Conservation (phyloP, 2,113 vertebrate genomes). For the Actinemys pallida region DNA sequence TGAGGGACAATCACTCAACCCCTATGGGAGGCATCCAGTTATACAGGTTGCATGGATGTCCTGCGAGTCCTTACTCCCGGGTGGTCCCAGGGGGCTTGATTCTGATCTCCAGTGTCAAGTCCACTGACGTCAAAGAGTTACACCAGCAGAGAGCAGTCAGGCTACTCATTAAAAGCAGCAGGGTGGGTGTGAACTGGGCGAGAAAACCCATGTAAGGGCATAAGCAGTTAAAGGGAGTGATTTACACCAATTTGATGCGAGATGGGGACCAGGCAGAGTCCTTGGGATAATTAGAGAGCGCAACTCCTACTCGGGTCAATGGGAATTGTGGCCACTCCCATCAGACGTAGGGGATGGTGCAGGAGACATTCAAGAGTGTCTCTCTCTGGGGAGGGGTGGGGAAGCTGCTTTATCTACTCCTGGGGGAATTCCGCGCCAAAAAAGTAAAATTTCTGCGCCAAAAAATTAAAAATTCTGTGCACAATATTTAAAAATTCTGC, state of each 20-base stretch:
- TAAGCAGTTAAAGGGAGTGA: neutral
- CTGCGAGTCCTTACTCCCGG: neutral
- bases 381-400: no score
- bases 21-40: neutral
- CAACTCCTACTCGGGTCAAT: accelerated
- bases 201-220: neutral
- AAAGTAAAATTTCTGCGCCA: no score
- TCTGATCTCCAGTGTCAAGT: neutral
- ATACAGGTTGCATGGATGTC: neutral
- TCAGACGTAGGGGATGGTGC: neutral
- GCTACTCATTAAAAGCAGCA: accelerated
- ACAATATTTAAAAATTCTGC: no score
- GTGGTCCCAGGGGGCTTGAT: accelerated
- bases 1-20: neutral
- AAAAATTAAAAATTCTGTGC: no score
- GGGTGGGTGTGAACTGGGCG: neutral
- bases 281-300: accelerated
- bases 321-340: neutral
- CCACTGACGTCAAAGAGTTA: neutral
- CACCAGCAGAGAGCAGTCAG: accelerated
- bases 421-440: no score
- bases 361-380: no score
- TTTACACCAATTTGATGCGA: neutral
- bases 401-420: no score
- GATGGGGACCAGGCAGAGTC: neutral